Percentiles rank a stretch among this genome's conserved stretches.
Conservation (phyloP, 2,888 invertebrate genomes). For the Drosophila villosipedis region DNA sequence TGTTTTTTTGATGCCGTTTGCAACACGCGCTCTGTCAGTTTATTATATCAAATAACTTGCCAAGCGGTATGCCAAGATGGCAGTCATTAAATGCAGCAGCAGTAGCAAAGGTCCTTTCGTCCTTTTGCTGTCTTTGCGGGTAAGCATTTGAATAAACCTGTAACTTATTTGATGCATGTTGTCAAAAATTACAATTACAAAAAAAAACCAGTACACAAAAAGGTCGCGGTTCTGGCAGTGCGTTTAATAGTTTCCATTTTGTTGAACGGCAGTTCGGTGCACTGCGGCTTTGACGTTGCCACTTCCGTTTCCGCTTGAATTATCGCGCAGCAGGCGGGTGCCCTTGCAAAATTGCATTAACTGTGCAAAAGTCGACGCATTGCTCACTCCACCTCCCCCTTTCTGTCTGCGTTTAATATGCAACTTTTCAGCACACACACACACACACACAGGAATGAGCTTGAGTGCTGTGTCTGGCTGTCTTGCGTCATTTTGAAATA, state of each 20-base stretch:
- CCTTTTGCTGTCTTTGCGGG: constrained; percentile 23
- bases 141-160: constrained; percentile 72
- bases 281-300: constrained; percentile 74
- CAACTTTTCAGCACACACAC: constrained; percentile 68
- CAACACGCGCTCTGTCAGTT: constrained; percentile 62
- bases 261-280: constrained; percentile 55
- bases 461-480: constrained; percentile 45
- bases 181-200: constrained; percentile 56
- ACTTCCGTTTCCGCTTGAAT: constrained; percentile 81
- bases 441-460: constrained; percentile 31
- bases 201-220: constrained; percentile 7
- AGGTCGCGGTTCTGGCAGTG: constrained; percentile 62
- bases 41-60: constrained; percentile 78
- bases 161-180: constrained; percentile 61
- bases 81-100: constrained; percentile 74
- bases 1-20: constrained; percentile 44
- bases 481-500: constrained; percentile 81
- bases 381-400: constrained; percentile 4
- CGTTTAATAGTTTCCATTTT: constrained; percentile 81
- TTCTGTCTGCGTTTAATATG: constrained; percentile 78
- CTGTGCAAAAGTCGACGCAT: constrained; percentile 68
- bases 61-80: constrained; percentile 67
- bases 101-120: constrained; percentile 7
- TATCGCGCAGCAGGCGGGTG: constrained; percentile 73
- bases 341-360: constrained; percentile 76